Base-by-base conservation (phyloP, 2,113 vertebrate genomes). In the Fregetta grallaria region DNA sequence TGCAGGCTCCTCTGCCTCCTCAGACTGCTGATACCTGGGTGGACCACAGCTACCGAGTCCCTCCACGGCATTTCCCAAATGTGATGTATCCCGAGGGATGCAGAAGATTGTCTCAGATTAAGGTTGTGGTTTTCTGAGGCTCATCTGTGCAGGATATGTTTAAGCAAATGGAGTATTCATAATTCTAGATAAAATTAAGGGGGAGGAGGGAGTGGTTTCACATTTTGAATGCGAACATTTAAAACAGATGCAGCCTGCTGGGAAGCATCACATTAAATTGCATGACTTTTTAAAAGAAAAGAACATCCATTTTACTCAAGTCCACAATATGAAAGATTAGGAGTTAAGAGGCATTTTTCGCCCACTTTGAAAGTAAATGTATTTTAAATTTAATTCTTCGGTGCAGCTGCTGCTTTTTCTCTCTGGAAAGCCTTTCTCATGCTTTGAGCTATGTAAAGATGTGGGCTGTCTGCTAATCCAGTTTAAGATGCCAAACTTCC, bases 321-420 rank as follows among this genome's bases (percentile, higher is more conserved):
- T 59, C 68, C 44, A 80, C 71, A 75, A 3, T 73, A n/a, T 73
- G 71, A 94, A 92, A 79, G 73, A 92, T 91, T 68, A 89, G 62
- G 78, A 96, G 83, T 93, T 92, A 88, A 88, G 88, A 96, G 80
- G 89, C 68, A 6, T 70, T 96, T 92, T 84, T 94, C 4, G 0
- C 73, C 74, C 83, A 73, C 73, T 97, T 96, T 73, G 86, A 89
- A 95, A 97, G 76, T 84, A 94, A 96, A 91, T 89, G 76, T 79
- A 73, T 85, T 94, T 97, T 94, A 88, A 92, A 93, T 92, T 62
- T 87, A 88, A 81, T 96, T 94, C 74, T 96, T 90, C 2, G 8
- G 32, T 88, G 87, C 91, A 96, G 89, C 91, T 97, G 96, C 77
- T 2, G 17, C 87, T 95, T 96, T 66, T n/a, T 92, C 10, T 89